Percentiles rank a stretch among this genome's conserved stretches.
Conservation (phyloP, 2,888 invertebrate species). For the Hirtodrosophila cameraria region DNA sequence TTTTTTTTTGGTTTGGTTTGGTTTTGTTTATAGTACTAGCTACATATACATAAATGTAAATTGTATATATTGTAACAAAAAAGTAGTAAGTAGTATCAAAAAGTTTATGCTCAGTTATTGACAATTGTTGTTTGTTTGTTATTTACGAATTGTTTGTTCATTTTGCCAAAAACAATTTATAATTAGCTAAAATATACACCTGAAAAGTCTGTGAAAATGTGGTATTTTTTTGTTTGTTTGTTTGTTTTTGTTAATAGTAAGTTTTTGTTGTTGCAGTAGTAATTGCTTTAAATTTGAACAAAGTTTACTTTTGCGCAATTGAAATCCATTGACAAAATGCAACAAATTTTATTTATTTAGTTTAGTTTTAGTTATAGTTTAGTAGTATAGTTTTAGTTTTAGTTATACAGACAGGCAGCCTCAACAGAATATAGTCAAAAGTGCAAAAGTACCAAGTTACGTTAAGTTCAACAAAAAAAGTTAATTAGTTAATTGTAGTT, state of each 20-base stretch:
- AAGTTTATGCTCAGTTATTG: constrained; percentile 68
- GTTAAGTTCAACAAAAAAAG: constrained; percentile 28
- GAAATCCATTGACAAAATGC: constrained; percentile 75
- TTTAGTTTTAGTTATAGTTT: constrained; percentile 16
- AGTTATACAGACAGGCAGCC: constrained; percentile 44
- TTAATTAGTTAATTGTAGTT: constrained; percentile 27
- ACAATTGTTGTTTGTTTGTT: constrained; percentile 44
- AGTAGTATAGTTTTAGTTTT: constrained; percentile 1
- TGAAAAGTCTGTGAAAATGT: constrained; percentile 46
- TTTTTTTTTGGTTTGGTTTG: constrained; percentile 32
- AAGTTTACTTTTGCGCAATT: constrained; percentile 62
- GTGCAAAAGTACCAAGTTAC: constrained; percentile 55
- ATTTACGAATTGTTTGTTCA: constrained; percentile 22
- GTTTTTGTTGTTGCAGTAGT: constrained; percentile 65
- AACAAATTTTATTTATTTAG: constrained; percentile 58
- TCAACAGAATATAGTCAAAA: constrained; percentile 36
- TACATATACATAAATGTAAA: constrained; percentile 72
- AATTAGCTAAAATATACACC: constrained; percentile 47
- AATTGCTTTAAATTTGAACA: constrained; percentile 80
- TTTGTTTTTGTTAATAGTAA: constrained; percentile 37
- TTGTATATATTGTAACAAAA: constrained; percentile 76
- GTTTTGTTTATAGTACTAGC: constrained; percentile 57
- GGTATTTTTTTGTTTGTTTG: constrained; percentile 33
- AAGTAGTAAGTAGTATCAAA: constrained; percentile 82
- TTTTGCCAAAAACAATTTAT: constrained; percentile 33